Percentiles rank a stretch among this genome's conserved stretches.
Conservation (phyloP, 2,797 vertebrate species). For the Enteromius anoplus region DNA sequence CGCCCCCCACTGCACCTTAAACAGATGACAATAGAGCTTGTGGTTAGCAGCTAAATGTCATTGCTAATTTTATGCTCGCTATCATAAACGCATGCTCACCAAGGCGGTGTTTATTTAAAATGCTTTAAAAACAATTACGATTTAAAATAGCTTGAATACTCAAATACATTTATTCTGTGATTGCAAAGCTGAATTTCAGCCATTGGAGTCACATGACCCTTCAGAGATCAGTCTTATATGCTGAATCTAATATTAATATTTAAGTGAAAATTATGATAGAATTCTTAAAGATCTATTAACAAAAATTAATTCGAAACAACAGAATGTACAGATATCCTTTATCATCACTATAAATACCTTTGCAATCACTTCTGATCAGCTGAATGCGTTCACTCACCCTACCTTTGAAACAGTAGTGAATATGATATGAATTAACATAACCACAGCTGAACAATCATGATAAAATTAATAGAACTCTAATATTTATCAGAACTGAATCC, state of each 20-base stretch:
- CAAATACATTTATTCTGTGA: neutral
- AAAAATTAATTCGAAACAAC: neutral
- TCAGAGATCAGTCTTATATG: neutral
- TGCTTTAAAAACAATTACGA: neutral
- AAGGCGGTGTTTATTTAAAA: no score
- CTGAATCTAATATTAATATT: neutral
- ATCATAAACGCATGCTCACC: no score
- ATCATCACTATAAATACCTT: neutral
- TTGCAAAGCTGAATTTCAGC: neutral
- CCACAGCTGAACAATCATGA: neutral
- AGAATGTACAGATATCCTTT: neutral
- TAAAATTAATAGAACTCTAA: neutral
- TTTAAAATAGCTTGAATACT: neutral
- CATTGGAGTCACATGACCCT: neutral
- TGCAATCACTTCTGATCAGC: neutral
- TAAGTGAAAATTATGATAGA: neutral
- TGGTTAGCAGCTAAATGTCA: slow-evolving; percentile 70
- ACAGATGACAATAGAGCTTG: slow-evolving; percentile 89
- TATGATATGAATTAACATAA: neutral
- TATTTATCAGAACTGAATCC: neutral
- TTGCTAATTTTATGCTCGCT: no score
- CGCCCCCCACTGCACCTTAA: slow-evolving; percentile 99
- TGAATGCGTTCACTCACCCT: neutral
- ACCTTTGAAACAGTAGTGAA: neutral
- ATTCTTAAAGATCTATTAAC: neutral